Percentiles rank a stretch among this genome's conserved stretches.
Evolutionary conservation across 2,797 vertebrate genomes (phyloP).

Genomic region (Tadarida brasiliensis): DNA sequence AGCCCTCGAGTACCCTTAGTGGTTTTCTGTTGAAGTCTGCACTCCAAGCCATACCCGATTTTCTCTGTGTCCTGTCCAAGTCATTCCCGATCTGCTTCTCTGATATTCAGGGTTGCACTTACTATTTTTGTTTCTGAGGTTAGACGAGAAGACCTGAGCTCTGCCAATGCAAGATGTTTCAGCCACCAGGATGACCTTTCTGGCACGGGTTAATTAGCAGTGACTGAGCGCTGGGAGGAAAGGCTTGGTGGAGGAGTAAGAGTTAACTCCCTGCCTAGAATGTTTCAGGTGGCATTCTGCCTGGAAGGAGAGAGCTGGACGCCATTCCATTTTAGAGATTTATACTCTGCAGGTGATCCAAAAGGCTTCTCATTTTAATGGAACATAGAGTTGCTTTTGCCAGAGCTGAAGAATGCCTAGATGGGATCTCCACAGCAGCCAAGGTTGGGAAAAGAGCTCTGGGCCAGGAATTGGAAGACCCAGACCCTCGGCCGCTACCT

Average conservation of each 20-base stretch:
- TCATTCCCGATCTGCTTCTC: neutral
- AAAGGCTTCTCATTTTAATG: conserved; percentile 60
- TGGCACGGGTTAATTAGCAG: neutral
- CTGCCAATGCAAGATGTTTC: neutral
- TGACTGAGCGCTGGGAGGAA: neutral
- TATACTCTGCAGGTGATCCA: conserved; percentile 4
- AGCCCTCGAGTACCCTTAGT: neutral
- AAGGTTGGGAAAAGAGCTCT: neutral
- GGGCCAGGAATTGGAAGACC: neutral
- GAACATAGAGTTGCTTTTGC: conserved; percentile 50
- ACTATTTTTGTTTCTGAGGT: neutral
- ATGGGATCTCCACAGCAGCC: neutral
- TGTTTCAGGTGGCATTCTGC: conserved; percentile 31
- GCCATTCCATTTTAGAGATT: conserved; percentile 46
- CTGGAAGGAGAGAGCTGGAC: conserved; percentile 54
- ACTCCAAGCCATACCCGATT: neutral
- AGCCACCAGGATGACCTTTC: neutral
- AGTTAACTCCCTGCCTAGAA: conserved; percentile 46
- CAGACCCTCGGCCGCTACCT: neutral
- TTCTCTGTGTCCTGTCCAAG: neutral
- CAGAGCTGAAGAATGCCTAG: conserved; percentile 45
- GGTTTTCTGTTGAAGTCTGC: neutral
- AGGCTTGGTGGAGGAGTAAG: neutral
- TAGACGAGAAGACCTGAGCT: neutral
- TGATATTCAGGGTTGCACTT: neutral